Percentiles rank a stretch among this genome's conserved stretches.
Evolutionary conservation across 2,113 vertebrate genomes (phyloP).

Genomic region (Coptodon rendalli): DNA sequence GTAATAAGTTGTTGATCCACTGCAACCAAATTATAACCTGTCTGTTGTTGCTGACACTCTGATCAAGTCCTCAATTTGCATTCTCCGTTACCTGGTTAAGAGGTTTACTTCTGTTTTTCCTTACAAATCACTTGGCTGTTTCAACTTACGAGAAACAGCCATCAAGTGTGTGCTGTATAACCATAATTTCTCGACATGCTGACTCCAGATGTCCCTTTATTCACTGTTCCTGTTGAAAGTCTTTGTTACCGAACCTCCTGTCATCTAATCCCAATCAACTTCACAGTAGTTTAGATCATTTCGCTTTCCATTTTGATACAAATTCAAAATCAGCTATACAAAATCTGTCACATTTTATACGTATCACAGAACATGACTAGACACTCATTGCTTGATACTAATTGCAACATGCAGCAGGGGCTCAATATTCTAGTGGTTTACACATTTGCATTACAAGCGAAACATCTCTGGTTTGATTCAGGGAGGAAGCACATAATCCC

Average conservation of each 20-base stretch:
- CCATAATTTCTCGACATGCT: fast-evolving
- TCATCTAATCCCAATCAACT: neutral
- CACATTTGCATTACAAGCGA: neutral
- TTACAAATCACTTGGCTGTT: neutral
- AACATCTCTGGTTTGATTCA: fast-evolving
- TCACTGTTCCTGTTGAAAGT: neutral
- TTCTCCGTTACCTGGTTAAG: neutral
- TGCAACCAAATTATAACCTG: neutral
- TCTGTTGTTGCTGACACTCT: neutral
- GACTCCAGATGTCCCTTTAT: neutral
- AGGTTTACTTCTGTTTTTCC: neutral
- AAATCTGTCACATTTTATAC: neutral
- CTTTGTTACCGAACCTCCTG: neutral
- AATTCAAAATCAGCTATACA: neutral
- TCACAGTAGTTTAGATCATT: neutral
- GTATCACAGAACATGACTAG: neutral
- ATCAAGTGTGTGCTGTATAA: fast-evolving
- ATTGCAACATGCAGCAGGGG: neutral
- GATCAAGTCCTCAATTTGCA: neutral
- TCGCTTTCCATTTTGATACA: fast-evolving
- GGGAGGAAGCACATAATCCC: neutral
- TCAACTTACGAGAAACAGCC: neutral
- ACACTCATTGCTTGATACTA: neutral
- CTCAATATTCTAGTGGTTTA: neutral
- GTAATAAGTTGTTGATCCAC: neutral